Base-by-base conservation (phyloP, 2,113 vertebrate genomes). In the Pandion haliaetus region DNA sequence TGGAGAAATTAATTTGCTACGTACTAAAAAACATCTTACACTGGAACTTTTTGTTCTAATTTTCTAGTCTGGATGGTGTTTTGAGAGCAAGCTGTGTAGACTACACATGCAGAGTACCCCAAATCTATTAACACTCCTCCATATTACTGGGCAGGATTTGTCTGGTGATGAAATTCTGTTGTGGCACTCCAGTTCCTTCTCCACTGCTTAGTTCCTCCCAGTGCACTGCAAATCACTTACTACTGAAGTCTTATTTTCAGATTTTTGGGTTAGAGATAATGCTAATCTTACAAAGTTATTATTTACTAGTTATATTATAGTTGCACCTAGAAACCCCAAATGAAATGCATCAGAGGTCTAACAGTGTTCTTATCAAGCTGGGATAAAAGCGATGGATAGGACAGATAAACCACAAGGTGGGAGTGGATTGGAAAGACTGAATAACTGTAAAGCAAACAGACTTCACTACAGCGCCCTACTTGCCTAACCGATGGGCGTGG, bases 371-470 rank as follows among this genome's bases (percentile, higher is more conserved):
- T 91, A 85, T 92, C 49, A 0, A 0, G 34, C 13, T 2, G 12
- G 81, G 74, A 93, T 97, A 79, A 96, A 95, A 90, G 78, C 8
- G 4, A 25, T 3, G 24, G 78, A 82, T 85, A 66, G 70, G 94
- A 91, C 65, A 95, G 81, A 87, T 54, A 90, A 94, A 88, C 47
- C 52, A 23, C 58, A n/a, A 31, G 66, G 62, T 82, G 59, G 84
- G 95, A 91, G 55, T 76, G 78, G 74, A 65, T 50, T 95, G 89
- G 62, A 85, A 77, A 85, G 49, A 9, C 66, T 91, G 74, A 72
- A 70, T 76, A 76, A 89, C 73, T 95, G 86, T 50, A 91, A 95
- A 94, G 84, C 66, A 95, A 94, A 91, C 94, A 97, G 74, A 45
- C 62, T 85, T 85, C 73, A 54, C 70, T 91, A 13, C 83, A 95